Evolutionary conservation across 2,888 invertebrate species (phyloP).

Genomic region (Drosophila kokeensis): DNA sequence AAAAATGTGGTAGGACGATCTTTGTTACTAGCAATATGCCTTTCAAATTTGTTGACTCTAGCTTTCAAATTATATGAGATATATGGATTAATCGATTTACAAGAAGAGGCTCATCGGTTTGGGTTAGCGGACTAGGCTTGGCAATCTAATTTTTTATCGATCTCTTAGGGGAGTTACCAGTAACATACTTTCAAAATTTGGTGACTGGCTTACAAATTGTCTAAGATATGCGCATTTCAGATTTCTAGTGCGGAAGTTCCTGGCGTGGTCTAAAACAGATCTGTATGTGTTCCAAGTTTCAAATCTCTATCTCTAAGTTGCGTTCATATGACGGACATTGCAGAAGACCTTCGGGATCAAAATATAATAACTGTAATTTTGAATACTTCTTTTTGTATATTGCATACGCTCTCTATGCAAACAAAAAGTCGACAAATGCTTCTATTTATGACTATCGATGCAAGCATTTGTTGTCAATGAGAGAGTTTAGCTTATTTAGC

Average conservation of each 20-base stretch:
- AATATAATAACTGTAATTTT: background rate
- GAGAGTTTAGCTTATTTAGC: conserved; percentile 26
- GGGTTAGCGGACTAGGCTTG: background rate
- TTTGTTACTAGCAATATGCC: background rate
- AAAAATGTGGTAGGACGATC: no score
- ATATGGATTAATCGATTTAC: background rate
- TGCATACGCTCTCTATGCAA: background rate
- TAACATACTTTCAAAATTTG: background rate
- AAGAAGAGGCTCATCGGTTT: background rate
- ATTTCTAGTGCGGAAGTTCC: background rate
- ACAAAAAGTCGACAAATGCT: background rate
- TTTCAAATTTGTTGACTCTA: background rate
- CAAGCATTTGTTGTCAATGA: conserved; percentile 10
- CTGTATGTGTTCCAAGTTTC: background rate
- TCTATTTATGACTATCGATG: conserved; percentile 2
- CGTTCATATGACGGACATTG: background rate
- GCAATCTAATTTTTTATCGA: background rate
- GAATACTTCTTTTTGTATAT: background rate
- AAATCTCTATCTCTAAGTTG: background rate
- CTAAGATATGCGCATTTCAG: background rate
- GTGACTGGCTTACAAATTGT: background rate
- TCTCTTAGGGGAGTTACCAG: background rate
- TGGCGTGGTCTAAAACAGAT: background rate
- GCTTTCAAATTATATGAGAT: background rate
- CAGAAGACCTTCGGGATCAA: background rate